Conservation (phyloP, 2,888 invertebrate genomes). For the Cantharis rustica region DNA sequence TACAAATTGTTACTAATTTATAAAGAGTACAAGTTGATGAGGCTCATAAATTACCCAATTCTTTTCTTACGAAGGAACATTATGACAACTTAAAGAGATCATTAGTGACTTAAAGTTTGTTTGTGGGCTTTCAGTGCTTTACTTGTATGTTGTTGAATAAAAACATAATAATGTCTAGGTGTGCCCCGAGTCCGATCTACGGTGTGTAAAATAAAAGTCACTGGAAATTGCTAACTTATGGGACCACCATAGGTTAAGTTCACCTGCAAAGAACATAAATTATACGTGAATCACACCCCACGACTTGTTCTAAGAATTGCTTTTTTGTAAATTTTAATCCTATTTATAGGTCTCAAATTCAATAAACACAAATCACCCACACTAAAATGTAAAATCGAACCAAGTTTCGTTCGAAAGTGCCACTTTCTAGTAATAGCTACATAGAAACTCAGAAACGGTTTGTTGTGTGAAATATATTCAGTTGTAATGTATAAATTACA, state of each 20-base stretch:
- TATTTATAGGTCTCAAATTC: constrained; percentile 27
- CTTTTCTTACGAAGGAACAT: constrained; percentile 3
- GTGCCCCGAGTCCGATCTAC: constrained; percentile 37
- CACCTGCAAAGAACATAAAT: constrained; percentile 46
- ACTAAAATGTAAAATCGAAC: not conserved
- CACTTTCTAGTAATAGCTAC: not conserved
- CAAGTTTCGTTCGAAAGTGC: not conserved
- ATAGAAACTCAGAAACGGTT: not conserved
- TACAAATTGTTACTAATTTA: not conserved
- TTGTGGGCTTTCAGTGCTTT: constrained; percentile 17
- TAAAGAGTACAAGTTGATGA: not conserved
- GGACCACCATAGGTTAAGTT: constrained; percentile 45
- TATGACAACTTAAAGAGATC: constrained; percentile 11
- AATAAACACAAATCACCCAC: constrained; percentile 5
- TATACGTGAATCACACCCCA: constrained; percentile 45
- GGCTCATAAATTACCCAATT: not conserved
- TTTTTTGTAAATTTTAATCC: constrained; percentile 26
- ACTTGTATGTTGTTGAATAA: constrained; percentile 18
- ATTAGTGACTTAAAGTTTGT: constrained; percentile 14
- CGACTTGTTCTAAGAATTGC: constrained; percentile 30
- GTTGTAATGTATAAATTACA: constrained; percentile 14
- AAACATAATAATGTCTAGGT: constrained; percentile 41
- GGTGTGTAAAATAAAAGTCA: constrained; percentile 47
- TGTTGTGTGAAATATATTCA: not conserved
- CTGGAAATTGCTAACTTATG: constrained; percentile 42